Conservation (phyloP, 1,140 invertebrate genomes). For the Caenorhabditis brenneri region DNA sequence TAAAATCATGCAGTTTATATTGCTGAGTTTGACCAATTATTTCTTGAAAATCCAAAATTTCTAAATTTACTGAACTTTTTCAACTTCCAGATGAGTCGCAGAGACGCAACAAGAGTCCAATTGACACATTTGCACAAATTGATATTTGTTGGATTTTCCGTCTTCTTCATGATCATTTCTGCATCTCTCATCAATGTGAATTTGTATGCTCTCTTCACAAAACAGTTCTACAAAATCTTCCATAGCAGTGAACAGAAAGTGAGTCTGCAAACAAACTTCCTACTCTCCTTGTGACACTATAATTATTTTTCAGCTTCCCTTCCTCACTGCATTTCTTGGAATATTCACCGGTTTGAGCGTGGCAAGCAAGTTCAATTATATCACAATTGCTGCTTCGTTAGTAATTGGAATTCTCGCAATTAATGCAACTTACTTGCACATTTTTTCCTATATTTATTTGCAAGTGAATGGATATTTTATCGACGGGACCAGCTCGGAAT, state of each 20-base stretch:
- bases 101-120: background rate
- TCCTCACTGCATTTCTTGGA: slow-evolving; percentile 1
- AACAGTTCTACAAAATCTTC: slow-evolving; percentile 29
- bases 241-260: slow-evolving; percentile 31
- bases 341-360: slow-evolving; percentile 21
- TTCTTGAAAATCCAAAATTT: background rate
- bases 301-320: background rate
- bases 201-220: slow-evolving; percentile 9
- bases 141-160: slow-evolving; percentile 4
- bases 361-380: background rate
- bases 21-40: too few relatives aligned
- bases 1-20: too few relatives aligned
- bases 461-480: slow-evolving; percentile 8
- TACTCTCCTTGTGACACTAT: background rate
- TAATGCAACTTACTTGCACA: slow-evolving; percentile 10
- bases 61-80: too few relatives aligned
- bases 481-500: background rate
- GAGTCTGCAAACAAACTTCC: background rate
- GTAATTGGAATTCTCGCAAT: background rate
- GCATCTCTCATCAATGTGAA: slow-evolving; percentile 13
- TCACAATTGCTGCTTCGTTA: slow-evolving; percentile 16
- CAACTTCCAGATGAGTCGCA: background rate
- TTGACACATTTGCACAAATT: slow-evolving; percentile 15
- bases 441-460: slow-evolving; percentile 6
- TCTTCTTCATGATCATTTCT: background rate